Base-by-base conservation (phyloP, 2,888 invertebrate genomes). In the Hermaeophaga mercurialis region DNA sequence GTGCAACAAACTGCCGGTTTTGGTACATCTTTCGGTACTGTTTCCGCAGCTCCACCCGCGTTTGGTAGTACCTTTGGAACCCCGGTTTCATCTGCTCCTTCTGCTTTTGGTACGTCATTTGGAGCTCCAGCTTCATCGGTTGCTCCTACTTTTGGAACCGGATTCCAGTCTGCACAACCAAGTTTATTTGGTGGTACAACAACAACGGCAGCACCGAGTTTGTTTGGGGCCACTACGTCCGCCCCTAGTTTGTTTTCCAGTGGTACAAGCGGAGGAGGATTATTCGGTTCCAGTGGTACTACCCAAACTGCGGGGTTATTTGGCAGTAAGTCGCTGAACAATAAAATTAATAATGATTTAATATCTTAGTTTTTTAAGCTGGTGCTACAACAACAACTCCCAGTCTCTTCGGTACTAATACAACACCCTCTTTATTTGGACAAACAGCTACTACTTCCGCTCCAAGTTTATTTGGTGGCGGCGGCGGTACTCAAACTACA, bases 171-270 rank as follows among this genome's bases (percentile, higher is more conserved):
- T 7, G 46, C 62, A 11, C 67, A 69, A 58, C 63, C 85, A 0
- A 79, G 82, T 12, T 73, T 85, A 19, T 85, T 85, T 74, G 83
- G 84, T 11, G 54, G 57, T 50, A 72, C 59, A 57, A 79, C 59
- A 4, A 34, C 61, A 7, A 50, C 64, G 3, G 46, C 62, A 1
- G 50, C 64, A 1, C 54, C 60, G 5, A 62, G 62, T 44, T 60
- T 71, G 15, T 73, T 73, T 59, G 65, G 76, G 1, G 53, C 60
- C 26, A 58, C 61, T 19, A 67, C 71, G 2, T 59, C 71, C 0
- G 62, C 67, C 22, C 63, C 71, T 2, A 68, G 68, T 46, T 59
- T 72, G 19, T 72, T 72, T 54, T 65, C 68, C 5, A 63, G 58
- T 3, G 43, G 48, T 48, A 55, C 58, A 6, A 36, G 67, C 1